Percentiles rank a stretch among this genome's conserved stretches.
phyloP scores from a whole-genome alignment of 2,797 vertebrate species.

The Smutsia gigantea region DNA sequence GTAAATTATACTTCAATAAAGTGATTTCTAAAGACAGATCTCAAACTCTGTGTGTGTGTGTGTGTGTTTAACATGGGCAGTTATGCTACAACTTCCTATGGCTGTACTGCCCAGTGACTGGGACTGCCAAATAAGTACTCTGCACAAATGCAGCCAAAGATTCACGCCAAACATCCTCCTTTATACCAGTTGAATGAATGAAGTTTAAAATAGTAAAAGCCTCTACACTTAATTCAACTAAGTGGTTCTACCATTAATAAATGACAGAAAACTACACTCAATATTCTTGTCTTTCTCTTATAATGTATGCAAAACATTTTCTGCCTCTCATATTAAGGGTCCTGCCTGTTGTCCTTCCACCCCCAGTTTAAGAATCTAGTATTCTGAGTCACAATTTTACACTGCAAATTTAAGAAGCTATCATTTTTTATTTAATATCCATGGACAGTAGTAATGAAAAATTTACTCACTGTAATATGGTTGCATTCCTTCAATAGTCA shows the following conservation, averaged over 20 bases:
- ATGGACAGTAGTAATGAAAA: constrained; percentile 79
- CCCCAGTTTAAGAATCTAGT: constrained; percentile 66
- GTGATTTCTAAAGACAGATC: not conserved
- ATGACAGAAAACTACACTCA: constrained; percentile 16
- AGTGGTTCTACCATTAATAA: constrained; percentile 37
- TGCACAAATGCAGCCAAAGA: not conserved
- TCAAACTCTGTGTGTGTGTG: not conserved
- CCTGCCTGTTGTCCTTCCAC: constrained; percentile 58
- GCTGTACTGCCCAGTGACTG: not conserved
- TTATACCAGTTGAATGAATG: not conserved
- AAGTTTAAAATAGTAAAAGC: constrained; percentile 16
- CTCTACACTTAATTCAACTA: constrained; percentile 38
- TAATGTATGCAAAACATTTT: constrained; percentile 43
- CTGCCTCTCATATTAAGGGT: constrained; percentile 36
- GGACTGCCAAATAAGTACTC: not conserved
- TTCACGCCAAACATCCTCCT: not conserved
- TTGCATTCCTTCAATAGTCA: constrained; percentile 76
- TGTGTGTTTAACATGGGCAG: not conserved
- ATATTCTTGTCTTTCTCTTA: constrained; percentile 30
- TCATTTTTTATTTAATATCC: constrained; percentile 85
- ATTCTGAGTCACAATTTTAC: constrained; percentile 72
- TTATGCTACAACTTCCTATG: not conserved
- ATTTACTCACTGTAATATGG: constrained; percentile 81
- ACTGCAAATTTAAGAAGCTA: constrained; percentile 75
- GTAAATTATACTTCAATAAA: not conserved